A percentile compares a stretch with the other conserved stretches of the same genome.
phyloP scores from a whole-genome alignment of 2,797 vertebrate genomes.

The Apogon hyalosoma region DNA sequence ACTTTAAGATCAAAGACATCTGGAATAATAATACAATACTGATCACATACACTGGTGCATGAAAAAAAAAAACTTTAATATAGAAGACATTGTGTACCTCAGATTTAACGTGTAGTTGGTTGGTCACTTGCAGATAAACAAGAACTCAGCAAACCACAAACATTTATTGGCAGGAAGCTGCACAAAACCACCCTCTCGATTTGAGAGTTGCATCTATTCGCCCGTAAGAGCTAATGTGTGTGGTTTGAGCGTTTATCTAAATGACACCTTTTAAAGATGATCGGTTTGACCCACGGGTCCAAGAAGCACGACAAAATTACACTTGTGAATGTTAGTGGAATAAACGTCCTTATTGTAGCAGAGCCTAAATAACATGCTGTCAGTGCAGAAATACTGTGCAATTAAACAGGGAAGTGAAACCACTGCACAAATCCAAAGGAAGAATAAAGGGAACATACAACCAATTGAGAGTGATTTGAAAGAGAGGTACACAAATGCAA shows the following conservation, averaged over 20 bases:
- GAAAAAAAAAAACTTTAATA: no score
- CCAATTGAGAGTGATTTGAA: not conserved
- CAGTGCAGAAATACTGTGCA: constrained; percentile 13
- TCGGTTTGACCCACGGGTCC: constrained; percentile 12
- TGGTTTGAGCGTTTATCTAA: constrained; percentile 26
- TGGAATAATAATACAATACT: no score
- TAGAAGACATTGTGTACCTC: not conserved
- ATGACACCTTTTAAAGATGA: constrained; percentile 41
- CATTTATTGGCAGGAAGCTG: constrained; percentile 47
- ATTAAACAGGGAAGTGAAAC: constrained; percentile 32
- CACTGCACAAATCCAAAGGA: constrained; percentile 2
- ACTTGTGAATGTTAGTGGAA: constrained; percentile 2
- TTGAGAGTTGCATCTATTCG: constrained; percentile 13
- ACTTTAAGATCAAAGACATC: no score
- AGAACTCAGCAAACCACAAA: constrained; percentile 34
- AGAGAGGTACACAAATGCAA: not conserved
- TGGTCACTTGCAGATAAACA: constrained; percentile 31
- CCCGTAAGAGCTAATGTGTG: constrained; percentile 10
- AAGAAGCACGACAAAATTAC: constrained; percentile 4
- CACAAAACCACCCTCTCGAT: constrained; percentile 20
- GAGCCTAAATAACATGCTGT: constrained; percentile 10
- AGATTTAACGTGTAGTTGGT: constrained; percentile 6
- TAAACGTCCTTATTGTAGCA: constrained; percentile 8
- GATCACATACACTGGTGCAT: no score
- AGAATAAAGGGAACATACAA: constrained; percentile 3